Base-by-base conservation (phyloP, 1,140 invertebrate genomes). In the Akabosia matsudoensis region DNA sequence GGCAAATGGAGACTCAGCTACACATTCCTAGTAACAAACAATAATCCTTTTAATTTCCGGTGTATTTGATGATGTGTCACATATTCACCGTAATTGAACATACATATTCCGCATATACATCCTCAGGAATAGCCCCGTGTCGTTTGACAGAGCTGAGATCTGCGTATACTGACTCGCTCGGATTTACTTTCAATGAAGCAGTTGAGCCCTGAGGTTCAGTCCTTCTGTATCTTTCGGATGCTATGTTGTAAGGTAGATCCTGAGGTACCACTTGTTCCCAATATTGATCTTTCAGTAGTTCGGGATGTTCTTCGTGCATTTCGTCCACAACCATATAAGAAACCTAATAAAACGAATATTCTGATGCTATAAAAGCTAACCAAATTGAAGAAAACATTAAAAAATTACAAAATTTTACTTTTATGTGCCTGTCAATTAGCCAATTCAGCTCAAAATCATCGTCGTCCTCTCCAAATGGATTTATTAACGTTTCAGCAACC, bases 391-490 rank as follows among this genome's bases (percentile, higher is more conserved):
- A 51, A 51, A 51, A 10, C n/a, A n/a, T 14, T 61, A 16, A 61
- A 24, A 22, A 4, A n/a, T 10, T 61, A 16, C n/a, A 14, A 34
- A 30, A 3, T 3, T 37, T 82, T 87, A 94, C 92, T 90, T 94
- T 93, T 54, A 94, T 92, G 84, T 95, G 93, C 80, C 93, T 88
- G 84, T 95, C 93, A 81, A 95, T 94, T 22, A 95, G 87, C 92
- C 92, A 94, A 83, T 95, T 94, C 2, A 94, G 84, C 85, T 97
- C 95, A 82, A 95, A 96, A 84, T 97, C 95, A 83, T 97, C 95
- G 82, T 97, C 95, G 83, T 97, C 95, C 87, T 97, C 94, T 10
- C 95, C 95, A 83, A 97, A 97, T 1, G 93, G 93, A 87, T 94
- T 95, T 74, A 95, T 95, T 73, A 95, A 86, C 1, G 94, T 93